Percentiles rank a stretch among this genome's conserved stretches.
Evolutionary conservation across 2,113 vertebrate species (phyloP).

Genomic region (Penelope pileata): DNA sequence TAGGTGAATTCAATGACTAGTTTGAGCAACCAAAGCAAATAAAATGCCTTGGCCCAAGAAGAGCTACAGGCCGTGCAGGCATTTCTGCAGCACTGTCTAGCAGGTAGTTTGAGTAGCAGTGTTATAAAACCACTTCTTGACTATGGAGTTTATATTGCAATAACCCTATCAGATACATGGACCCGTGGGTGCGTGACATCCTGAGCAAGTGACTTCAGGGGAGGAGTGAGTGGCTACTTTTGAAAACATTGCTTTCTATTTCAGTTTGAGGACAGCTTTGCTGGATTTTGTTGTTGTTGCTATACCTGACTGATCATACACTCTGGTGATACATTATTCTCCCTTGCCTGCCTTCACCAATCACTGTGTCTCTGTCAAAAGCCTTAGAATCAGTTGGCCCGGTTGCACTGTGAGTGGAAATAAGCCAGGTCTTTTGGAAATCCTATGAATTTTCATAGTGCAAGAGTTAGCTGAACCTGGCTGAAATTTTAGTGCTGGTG

Average conservation of each 20-base stretch:
- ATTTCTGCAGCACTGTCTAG: neutral
- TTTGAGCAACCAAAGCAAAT: neutral
- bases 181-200: neutral
- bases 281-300: constrained; percentile 4
- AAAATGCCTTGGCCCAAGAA: neutral
- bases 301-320: constrained; percentile 31
- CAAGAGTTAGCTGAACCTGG: neutral
- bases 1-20: neutral
- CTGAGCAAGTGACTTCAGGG: neutral
- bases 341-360: constrained; percentile 3
- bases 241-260: constrained; percentile 16
- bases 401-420: neutral
- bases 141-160: neutral
- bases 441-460: constrained; percentile 24
- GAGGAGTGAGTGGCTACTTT: neutral
- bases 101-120: neutral
- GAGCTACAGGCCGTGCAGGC: neutral
- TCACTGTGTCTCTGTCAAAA: constrained; percentile 27
- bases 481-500: neutral
- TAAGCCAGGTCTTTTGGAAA: constrained; percentile 5
- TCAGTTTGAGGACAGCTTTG: neutral
- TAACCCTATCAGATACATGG: neutral
- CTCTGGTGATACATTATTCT: constrained; percentile 12
- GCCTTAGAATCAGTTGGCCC: constrained; percentile 13
- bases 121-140: neutral